phyloP scores from a whole-genome alignment of 2,113 vertebrate genomes.

The Phyllostomus hastatus region DNA sequence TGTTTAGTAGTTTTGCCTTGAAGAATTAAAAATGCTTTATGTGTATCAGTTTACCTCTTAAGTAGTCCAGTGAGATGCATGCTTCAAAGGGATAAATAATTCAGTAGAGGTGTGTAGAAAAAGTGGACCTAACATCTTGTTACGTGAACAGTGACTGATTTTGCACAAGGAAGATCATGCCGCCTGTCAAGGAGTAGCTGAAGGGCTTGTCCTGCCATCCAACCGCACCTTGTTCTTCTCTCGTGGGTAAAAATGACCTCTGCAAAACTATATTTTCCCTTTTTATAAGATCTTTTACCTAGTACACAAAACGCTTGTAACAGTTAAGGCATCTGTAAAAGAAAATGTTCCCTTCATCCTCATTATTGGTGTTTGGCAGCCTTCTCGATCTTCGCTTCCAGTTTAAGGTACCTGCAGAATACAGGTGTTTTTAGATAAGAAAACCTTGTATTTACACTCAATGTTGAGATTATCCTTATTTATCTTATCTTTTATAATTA shows the following conservation, averaged over 20 bases:
- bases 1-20: not conserved
- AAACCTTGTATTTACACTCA: not conserved
- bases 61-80: not conserved
- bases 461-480: not conserved
- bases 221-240: not conserved
- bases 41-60: not conserved
- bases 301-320: not conserved
- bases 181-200: not conserved
- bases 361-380: not conserved
- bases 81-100: not conserved
- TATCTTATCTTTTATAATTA: not conserved
- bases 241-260: not conserved
- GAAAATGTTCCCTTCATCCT: not conserved
- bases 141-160: not conserved
- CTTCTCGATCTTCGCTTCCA: not conserved
- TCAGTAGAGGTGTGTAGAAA: constrained; percentile 4
- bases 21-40: constrained; percentile 24
- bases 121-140: constrained; percentile 2
- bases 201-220: not conserved
- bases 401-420: not conserved
- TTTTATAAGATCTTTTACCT: not conserved
- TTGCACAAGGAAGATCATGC: not conserved
- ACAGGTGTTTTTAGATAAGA: not conserved
- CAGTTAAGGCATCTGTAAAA: not conserved
- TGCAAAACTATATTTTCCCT: not conserved